Conservation (phyloP, 2,113 vertebrate species). For the Alligator sinensis region DNA sequence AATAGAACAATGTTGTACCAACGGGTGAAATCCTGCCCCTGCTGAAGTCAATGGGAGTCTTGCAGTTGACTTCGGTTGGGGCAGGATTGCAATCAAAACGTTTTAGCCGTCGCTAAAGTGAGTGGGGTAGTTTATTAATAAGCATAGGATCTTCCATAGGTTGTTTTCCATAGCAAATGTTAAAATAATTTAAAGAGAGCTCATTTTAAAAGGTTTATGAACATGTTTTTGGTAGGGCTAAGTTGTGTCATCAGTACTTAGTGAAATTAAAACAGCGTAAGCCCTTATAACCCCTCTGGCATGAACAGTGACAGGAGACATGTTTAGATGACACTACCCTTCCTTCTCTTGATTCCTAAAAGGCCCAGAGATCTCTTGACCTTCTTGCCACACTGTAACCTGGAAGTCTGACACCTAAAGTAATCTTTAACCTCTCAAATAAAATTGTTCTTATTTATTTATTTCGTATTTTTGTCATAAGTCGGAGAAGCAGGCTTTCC, state of each 20-base stretch:
- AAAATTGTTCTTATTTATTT: not conserved
- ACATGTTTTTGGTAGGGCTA: not conserved
- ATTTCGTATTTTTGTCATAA: not conserved
- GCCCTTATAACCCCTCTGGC: not conserved
- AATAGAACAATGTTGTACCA: not conserved
- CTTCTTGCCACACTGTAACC: not conserved
- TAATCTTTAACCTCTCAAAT: not conserved
- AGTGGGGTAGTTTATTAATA: not conserved
- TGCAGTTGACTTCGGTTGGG: not conserved
- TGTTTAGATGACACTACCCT: not conserved
- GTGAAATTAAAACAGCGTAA: not conserved
- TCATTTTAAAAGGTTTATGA: not conserved
- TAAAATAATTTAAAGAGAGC: not conserved
- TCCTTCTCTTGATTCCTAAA: not conserved
- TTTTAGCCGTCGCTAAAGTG: not conserved
- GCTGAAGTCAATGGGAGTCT: not conserved
- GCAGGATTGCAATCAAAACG: not conserved
- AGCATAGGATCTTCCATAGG: rapidly evolving
- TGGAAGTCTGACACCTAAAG: not conserved
- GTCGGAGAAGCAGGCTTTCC: conserved; percentile 61
- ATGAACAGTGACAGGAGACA: not conserved
- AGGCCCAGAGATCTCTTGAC: not conserved
- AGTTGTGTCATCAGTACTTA: not conserved
- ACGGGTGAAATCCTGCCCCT: not conserved
- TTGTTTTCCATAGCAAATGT: not conserved